Percentiles rank a stretch among this genome's conserved stretches.
Conservation (phyloP, 2,113 vertebrate genomes). For the Felis catus region DNA sequence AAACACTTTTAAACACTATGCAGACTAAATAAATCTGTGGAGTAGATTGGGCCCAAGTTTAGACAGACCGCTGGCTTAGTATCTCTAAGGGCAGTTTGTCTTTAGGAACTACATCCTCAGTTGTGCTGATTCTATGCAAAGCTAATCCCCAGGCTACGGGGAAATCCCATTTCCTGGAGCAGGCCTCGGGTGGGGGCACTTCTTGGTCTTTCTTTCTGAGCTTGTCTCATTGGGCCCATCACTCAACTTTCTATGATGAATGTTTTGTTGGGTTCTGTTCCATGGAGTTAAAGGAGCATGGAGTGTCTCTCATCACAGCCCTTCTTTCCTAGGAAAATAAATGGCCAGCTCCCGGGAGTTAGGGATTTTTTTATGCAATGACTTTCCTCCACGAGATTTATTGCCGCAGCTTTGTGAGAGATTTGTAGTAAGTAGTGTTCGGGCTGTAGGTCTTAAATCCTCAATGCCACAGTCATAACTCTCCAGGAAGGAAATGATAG, state of each 20-base stretch:
- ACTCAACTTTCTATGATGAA: slow-evolving; percentile 62
- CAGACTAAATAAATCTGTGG: neutral
- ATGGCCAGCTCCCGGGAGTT: slow-evolving; percentile 71
- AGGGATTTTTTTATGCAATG: slow-evolving; percentile 71
- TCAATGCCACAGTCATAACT: slow-evolving; percentile 79
- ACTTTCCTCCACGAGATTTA: slow-evolving; percentile 83
- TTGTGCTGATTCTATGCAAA: neutral
- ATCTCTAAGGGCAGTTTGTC: neutral
- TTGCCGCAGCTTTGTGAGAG: slow-evolving; percentile 81
- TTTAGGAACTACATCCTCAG: neutral
- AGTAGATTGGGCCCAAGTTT: neutral
- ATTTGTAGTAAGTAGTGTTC: slow-evolving; percentile 84
- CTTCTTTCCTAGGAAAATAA: slow-evolving; percentile 80
- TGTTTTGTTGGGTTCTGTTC: slow-evolving; percentile 67
- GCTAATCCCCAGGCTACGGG: neutral
- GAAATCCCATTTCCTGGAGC: neutral
- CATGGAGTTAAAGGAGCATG: slow-evolving; percentile 59
- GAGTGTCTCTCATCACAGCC: slow-evolving; percentile 66
- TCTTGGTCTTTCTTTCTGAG: neutral
- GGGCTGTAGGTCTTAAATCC: slow-evolving; percentile 79
- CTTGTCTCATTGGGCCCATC: neutral
- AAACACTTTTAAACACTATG: neutral
- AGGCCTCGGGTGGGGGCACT: neutral
- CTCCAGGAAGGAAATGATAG: slow-evolving; percentile 81
- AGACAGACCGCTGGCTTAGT: neutral